phyloP scores from a whole-genome alignment of 1,140 invertebrate genomes.

The Linepithema humile region DNA sequence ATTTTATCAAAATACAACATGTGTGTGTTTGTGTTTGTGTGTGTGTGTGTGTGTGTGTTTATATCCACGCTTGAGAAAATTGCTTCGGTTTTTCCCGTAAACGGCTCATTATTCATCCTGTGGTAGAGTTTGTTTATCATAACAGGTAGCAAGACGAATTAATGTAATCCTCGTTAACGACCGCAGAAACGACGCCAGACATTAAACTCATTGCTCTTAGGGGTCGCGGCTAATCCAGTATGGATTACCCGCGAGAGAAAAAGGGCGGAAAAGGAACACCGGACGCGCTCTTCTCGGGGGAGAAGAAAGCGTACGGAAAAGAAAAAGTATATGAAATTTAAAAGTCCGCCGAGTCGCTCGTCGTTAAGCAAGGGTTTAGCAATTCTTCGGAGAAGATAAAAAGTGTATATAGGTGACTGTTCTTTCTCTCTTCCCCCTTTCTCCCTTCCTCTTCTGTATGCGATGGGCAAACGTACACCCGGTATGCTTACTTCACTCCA shows the following conservation, averaged over 20 bases:
- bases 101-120: constrained; percentile 2
- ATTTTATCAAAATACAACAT: constrained; percentile 5
- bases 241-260: constrained; percentile 34
- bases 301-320: constrained; percentile 10
- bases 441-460: neutral
- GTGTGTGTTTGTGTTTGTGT: no score
- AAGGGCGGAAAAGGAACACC: constrained; percentile 8
- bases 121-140: constrained; percentile 36
- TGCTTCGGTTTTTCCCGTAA: neutral
- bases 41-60: no score
- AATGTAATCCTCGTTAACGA: constrained; percentile 57
- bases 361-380: constrained; percentile 78
- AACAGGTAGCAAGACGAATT: constrained; percentile 43
- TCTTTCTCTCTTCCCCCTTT: neutral
- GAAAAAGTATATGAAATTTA: constrained; percentile 65
- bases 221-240: constrained; percentile 54
- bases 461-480: constrained; percentile 21
- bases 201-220: constrained; percentile 59
- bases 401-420: constrained; percentile 62
- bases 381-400: constrained; percentile 71
- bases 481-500: constrained; percentile 3
- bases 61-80: neutral
- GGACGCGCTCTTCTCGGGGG: neutral
- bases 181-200: constrained; percentile 32
- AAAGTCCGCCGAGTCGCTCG: constrained; percentile 71